Conservation (phyloP, 2,797 vertebrate species). For the Falco cherrug region DNA sequence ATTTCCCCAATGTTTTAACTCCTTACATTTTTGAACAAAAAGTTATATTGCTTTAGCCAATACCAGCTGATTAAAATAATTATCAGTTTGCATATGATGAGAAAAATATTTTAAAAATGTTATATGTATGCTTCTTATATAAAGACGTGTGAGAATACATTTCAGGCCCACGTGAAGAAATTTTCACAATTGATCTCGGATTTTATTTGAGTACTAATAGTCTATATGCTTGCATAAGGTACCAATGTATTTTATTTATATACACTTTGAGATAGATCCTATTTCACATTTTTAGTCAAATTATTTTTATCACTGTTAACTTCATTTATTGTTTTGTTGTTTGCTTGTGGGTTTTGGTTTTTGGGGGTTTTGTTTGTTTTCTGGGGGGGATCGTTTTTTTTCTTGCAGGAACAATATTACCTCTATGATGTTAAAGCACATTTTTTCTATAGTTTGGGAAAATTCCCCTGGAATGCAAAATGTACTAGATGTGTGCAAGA, state of each 20-base stretch:
- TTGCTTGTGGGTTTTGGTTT: not conserved
- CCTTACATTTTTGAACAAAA: slow-evolving; percentile 57
- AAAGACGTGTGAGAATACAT: not conserved
- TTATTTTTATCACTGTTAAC: not conserved
- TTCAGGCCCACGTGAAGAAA: not conserved
- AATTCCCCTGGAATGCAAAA: not conserved
- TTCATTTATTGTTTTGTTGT: not conserved
- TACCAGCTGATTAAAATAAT: slow-evolving; percentile 21
- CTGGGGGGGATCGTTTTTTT: not conserved
- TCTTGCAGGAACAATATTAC: not conserved
- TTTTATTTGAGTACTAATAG: not conserved
- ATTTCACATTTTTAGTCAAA: not conserved
- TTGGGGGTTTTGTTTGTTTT: not conserved
- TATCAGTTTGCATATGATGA: slow-evolving; percentile 1
- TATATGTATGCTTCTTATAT: not conserved
- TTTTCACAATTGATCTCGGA: not conserved
- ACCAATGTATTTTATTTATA: not conserved
- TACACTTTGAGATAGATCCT: not conserved
- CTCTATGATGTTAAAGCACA: not conserved
- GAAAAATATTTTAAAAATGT: slow-evolving; percentile 34
- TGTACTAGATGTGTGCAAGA: not conserved
- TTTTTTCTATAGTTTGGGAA: not conserved
- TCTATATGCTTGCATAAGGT: not conserved
- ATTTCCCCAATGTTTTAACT: slow-evolving; percentile 30
- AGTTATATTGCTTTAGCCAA: not conserved